Evolutionary conservation across 2,888 invertebrate genomes (phyloP).

Genomic region (Tetheella fluctuosa): DNA sequence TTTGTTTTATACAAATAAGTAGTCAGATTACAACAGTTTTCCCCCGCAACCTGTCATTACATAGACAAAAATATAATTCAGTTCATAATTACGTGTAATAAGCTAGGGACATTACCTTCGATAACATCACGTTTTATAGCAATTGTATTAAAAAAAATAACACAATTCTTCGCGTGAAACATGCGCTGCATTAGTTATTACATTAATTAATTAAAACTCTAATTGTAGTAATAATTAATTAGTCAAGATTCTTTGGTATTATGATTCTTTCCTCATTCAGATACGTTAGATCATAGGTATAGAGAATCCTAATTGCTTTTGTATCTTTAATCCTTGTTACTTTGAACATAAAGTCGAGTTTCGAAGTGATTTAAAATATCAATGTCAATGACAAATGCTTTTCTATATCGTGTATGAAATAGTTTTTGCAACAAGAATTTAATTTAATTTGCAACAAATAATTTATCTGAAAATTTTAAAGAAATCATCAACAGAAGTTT

Average conservation of each 20-base stretch:
- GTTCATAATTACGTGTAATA: conserved; percentile 65
- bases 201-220: conserved; percentile 10
- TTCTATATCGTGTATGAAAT: too few species aligned
- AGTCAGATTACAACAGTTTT: conserved; percentile 10
- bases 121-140: conserved; percentile 49
- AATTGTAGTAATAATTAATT: background rate
- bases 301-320: background rate
- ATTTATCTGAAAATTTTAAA: too few species aligned
- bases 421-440: too few species aligned
- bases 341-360: background rate
- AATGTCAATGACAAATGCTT: too few species aligned
- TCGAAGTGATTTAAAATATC: background rate
- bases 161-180: conserved; percentile 37
- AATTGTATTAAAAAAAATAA: conserved; percentile 3
- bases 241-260: background rate
- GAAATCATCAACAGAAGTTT: too few species aligned
- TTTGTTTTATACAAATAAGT: conserved; percentile 12
- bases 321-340: background rate
- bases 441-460: too few species aligned
- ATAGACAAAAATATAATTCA: background rate
- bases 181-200: conserved; percentile 51
- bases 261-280: background rate
- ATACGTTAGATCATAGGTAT: background rate
- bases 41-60: background rate
- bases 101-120: conserved; percentile 58